Conservation (phyloP, 92 coral and sea anemone genomes). For the Phenganax subtilis region DNA sequence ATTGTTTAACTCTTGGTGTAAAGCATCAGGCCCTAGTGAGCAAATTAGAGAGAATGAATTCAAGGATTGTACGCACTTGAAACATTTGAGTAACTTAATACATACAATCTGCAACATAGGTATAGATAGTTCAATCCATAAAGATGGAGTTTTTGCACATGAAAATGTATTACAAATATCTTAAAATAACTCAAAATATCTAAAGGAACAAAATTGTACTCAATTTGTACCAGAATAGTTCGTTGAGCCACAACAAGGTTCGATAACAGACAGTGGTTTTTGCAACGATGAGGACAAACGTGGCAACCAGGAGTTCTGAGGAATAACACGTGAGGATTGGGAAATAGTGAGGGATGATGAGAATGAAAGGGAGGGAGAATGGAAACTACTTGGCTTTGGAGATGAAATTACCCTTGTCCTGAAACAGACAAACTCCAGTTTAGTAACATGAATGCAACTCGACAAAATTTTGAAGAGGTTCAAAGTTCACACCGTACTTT, state of each 20-base stretch:
- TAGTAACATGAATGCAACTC: not conserved
- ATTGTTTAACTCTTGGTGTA: conserved; percentile 79
- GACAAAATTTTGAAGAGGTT: too few species aligned
- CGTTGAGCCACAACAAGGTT: conserved; percentile 15
- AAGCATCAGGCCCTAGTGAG: conserved; percentile 63
- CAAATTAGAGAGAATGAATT: too few species aligned
- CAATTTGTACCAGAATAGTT: conserved; percentile 24
- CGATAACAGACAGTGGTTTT: conserved; percentile 12
- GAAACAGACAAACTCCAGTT: not conserved
- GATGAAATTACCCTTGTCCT: conserved; percentile 15
- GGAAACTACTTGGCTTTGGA: conserved; percentile 15
- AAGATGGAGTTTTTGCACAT: too few species aligned
- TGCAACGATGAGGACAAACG: conserved; percentile 20
- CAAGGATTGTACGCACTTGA: too few species aligned
- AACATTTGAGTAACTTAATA: too few species aligned
- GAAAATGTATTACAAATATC: too few species aligned
- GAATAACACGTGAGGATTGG: conserved; percentile 10
- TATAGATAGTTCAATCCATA: too few species aligned
- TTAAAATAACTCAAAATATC: not conserved
- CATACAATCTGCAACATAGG: too few species aligned
- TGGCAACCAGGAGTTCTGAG: conserved; percentile 37
- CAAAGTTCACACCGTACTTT: not conserved
- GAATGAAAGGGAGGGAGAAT: conserved; percentile 7
- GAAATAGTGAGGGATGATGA: conserved; percentile 28
- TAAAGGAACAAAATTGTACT: not conserved